phyloP scores from a whole-genome alignment of 2,113 vertebrate species.

The Dicentrarchus labrax region DNA sequence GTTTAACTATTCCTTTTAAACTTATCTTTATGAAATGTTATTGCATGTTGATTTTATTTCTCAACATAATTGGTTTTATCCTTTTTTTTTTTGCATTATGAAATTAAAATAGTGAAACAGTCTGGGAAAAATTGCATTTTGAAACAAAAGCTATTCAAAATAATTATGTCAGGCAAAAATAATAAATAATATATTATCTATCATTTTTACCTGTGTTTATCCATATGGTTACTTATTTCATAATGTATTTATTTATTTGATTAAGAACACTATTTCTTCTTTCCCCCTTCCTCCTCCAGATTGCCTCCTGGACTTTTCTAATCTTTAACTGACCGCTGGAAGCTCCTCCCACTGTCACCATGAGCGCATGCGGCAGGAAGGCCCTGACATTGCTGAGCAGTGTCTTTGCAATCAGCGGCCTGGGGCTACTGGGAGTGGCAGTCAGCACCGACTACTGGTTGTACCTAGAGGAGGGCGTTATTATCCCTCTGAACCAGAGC shows the following conservation, averaged over 20 bases:
- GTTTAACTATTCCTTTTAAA: neutral
- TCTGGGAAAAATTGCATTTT: too few species aligned
- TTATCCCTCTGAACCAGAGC: conserved; percentile 91
- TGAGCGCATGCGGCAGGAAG: conserved; percentile 91
- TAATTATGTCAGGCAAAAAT: too few species aligned
- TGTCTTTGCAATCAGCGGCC: conserved; percentile 90
- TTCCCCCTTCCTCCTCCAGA: conserved; percentile 24
- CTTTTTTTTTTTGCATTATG: too few species aligned
- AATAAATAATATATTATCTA: neutral
- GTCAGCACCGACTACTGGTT: conserved; percentile 96
- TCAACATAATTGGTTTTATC: too few species aligned
- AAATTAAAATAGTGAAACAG: too few species aligned
- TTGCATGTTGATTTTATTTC: neutral
- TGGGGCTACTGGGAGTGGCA: conserved; percentile 91
- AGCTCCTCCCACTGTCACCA: conserved; percentile 60
- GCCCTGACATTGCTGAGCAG: conserved; percentile 93
- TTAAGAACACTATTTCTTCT: neutral
- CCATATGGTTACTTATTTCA: neutral
- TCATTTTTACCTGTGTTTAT: neutral
- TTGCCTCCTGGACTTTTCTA: conserved; percentile 1
- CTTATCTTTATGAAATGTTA: neutral
- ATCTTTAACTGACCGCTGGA: conserved; percentile 22
- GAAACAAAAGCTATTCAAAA: too few species aligned
- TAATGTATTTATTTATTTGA: neutral
- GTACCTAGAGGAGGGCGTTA: conserved; percentile 92